Base-by-base conservation (phyloP, 2,797 vertebrate genomes). In the Sebastes vulpes region DNA sequence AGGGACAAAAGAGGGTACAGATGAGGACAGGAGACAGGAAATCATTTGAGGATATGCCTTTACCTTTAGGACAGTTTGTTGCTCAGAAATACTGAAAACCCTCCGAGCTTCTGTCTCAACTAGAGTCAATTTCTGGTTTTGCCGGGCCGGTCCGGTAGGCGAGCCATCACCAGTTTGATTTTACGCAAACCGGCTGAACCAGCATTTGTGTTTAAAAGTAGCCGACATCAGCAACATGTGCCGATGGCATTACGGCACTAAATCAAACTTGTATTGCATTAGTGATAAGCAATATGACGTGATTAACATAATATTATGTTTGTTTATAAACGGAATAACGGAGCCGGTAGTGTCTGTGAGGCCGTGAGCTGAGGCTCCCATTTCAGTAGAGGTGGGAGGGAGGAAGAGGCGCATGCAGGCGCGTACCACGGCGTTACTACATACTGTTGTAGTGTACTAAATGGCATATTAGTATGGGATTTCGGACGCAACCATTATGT, bases 1-100 rank as follows among this genome's bases (percentile, higher is more conserved):
- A 70, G 67, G 69, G 77, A 86, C 70, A 87, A 63, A 80, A 70
- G 69, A 46, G 60, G 25, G 61, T n/a, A 58, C n/a, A 35, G 58
- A 70, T 4, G 32, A 64, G 60, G 60, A 48, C 4, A 18, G 16
- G 42, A 59, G 81, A 77, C 71, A 65, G 68, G 68, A 72, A 48
- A 69, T 76, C 38, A 67, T 69, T 50, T 35, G 26, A 73, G 79
- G 63, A 81, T 32, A 46, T 7, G 66, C 35, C 29, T 48, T 48
- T 48, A 48, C n/a, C 48, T 50, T 50, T 50, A 50, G n/a, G 48
- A 20, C 56, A 23, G 21, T 12, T 23, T 53, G 21, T 6, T 28
- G 25, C 25, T 57, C 54, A 57, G 14, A 28, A 28, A 57, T 57
- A 57, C 25, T 18, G 26, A 28, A 26, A 26, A 28, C 7, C 7